Base-by-base conservation (phyloP, 2,113 vertebrate species). In the Paradoxurus hermaphroditus region DNA sequence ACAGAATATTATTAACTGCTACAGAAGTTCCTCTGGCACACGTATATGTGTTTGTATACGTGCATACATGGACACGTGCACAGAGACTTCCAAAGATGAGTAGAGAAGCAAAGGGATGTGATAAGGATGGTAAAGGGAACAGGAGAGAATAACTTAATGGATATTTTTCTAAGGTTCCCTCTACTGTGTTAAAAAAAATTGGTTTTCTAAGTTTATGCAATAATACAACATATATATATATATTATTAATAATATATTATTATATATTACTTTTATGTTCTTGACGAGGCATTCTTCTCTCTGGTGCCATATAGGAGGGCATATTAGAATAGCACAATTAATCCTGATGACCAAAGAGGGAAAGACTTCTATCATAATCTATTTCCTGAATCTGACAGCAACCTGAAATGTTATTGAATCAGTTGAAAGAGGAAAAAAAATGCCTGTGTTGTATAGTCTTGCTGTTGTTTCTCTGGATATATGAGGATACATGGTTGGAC, bases 31-130 rank as follows among this genome's bases (percentile, higher is more conserved):
- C 16, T 14, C 12, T 63, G n/a, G 5, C 62, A 70, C 5, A 84
- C 62, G 13, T n/a, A 53, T 16, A n/a, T 12, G 1, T 68, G 18
- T 18, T 23, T 84, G 15, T n/a, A 29, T 2, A 56, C 7, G 18
- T 0, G 14, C 12, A 67, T 36, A 49, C 11, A 3, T 1, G 3
- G 15, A 6, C 10, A 16, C n/a, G 41, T 41, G 5, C 3, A 4
- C 5, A 73, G 8, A 94, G 16, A 18, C 21, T 44, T 84, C 12
- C 21, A 49, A 15, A 18, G 16, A 2, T 2, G 59, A 51, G 15
- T 7, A 83, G 46, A 68, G 4, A 84, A 63, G 13, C 44, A 68
- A 53, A 62, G 13, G 2, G 51, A 3, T 62, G 25, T 21, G 27
- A 78, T 4, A 86, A 3, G 3, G 3, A 41, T 51, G 39, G 5